Evolutionary conservation across 1,140 invertebrate species (phyloP).

Genomic region (Drosophila sechellia): DNA sequence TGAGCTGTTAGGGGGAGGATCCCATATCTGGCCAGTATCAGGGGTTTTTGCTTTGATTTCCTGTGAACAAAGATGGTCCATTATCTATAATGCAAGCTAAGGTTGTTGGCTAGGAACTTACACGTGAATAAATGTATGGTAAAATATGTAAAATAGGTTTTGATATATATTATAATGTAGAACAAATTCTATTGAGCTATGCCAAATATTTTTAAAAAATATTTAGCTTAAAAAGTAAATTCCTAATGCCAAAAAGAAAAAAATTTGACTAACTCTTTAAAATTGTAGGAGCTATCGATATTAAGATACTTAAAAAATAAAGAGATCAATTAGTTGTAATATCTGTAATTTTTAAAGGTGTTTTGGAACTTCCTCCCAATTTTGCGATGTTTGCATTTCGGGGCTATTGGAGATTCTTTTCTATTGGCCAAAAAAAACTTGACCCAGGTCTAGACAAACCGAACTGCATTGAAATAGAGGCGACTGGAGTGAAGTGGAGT

Average conservation of each 20-base stretch:
- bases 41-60: constrained; percentile 34
- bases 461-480: constrained; percentile 23
- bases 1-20: constrained; percentile 41
- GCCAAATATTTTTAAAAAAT: no score
- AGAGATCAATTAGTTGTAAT: no score
- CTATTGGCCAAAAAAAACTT: constrained; percentile 46
- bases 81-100: constrained; percentile 12
- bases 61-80: constrained; percentile 33
- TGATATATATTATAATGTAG: no score
- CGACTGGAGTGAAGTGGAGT: constrained; percentile 17
- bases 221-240: no score
- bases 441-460: constrained; percentile 68
- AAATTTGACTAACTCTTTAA: no score
- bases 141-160: neutral
- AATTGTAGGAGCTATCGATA: no score
- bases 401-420: constrained; percentile 26
- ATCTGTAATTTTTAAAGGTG: neutral
- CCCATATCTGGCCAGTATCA: constrained; percentile 29
- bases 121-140: constrained; percentile 3
- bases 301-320: no score
- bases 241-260: no score
- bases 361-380: neutral
- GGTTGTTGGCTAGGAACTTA: constrained; percentile 1
- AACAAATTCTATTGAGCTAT: no score
- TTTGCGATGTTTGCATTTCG: neutral